Evolutionary conservation across 1,140 invertebrate genomes (phyloP), one percentile per base, ranked within the genome.

Genomic region (Aphaenogaster floridana): DNA sequence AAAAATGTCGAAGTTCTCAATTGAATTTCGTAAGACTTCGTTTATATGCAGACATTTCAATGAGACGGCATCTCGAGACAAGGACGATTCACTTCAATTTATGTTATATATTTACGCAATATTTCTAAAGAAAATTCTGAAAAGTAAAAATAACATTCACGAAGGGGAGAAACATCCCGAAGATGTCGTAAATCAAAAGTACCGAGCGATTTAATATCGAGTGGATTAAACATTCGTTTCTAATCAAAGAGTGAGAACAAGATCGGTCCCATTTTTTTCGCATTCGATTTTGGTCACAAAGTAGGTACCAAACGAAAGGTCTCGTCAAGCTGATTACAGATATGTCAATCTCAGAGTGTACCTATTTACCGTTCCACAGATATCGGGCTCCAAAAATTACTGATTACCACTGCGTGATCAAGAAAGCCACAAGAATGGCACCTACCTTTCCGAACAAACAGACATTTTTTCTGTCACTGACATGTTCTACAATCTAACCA

Each of bases 1-100:
- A 39, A 39, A 39, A 74, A 74, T 74, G 17, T 39, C 21, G 0
- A 57, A 59, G 45, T 48, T 48, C 17, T 61, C 72, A 63, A 76
- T 74, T 39, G 69, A 42, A 48, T 59, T 72, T 48, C 72, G 57
- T 57, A 42, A 61, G 15, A 45, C 7, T 42, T 63, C 28, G 42
- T 59, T 57, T 17, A 61, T 6, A 17, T 36, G 45, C 9, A 45
- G 42, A 83, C 9, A 59, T 72, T n/a, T 15, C 42, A 11, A 71
- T 4, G 36, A 54, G 3, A 28, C 7, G 42, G 39, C 1, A n/a
- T 61, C 2, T 71, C 28, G 8, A 7, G 36, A 28, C 15, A 17
- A 61, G 3, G n/a, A 17, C 5, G 36, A 81, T 54, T 61, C 52
- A 39, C 54, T 7, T 21, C 79, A 34, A 48, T 59, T 45, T 59